Evolutionary conservation across 2,797 vertebrate genomes (phyloP), one percentile per base, ranked within the genome.

Genomic region (Molothrus aeneus): DNA sequence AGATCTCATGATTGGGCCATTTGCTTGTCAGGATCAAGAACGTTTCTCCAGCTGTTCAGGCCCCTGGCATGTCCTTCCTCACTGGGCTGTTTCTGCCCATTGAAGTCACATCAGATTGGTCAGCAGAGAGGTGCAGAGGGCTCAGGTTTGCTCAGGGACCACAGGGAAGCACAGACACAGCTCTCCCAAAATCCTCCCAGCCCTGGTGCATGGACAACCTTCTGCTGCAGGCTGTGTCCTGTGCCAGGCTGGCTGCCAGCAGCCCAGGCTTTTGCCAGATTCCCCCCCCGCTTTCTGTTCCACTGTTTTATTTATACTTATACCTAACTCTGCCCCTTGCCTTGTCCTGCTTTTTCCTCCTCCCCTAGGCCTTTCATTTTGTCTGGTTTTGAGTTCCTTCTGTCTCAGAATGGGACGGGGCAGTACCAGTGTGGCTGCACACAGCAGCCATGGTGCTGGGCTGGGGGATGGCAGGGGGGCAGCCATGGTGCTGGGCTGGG

Each of bases 191-290:
- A 54, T 31, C 45, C 3, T 38, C 24, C 3, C 7, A 53, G 48
- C 40, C 57, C 42, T 13, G 53, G 20, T 3, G 7, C 2, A 2
- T 1, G 1, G 11, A 21, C 18, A 53, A 1, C 48, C 20, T 32
- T 68, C n/a, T 40, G n/a, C 71, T 92, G 26, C 1, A 5, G 36
- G 5, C 1, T 47, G 10, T 26, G 32, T 43, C 40, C 48, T 10
- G 47, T 45, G 68, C 63, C 50, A 63, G 63, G 64, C 60, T 16
- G 42, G 36, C 78, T 92, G 87, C 80, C 87, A 93, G 75, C 69
- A 83, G 73, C 34, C 5, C 9, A 26, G 26, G 54, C 19, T 5
- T 77, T 73, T 70, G 51, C 86, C 66, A 82, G 31, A 70, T 90
- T 82, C 14, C 1, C 66, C 25, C 90, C 86, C 36, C 28, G 3